Base-by-base conservation (phyloP, 2,113 vertebrate species). In the Empidonax alnorum region DNA sequence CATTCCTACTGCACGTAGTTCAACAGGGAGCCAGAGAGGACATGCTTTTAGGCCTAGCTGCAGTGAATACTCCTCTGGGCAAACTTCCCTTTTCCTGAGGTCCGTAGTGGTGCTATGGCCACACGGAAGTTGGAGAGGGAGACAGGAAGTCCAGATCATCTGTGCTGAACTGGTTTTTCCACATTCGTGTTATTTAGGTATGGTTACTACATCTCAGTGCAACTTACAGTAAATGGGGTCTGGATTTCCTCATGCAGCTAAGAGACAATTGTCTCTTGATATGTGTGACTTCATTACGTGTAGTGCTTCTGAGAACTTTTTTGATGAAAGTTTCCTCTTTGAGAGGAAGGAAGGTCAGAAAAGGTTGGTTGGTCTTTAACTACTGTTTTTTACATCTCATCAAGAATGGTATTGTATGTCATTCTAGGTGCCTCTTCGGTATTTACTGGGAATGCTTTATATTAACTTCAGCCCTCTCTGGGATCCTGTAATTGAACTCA, bases 401-500 rank as follows among this genome's bases (percentile, higher is more conserved):
- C 31, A 20, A 69, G 67, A 20, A 20, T 80, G 44, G 18, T 68
- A 23, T 90, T 50, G 8, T 77, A 8, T 96, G 41, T 94, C 58
- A 42, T 94, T 95, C 19, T 97, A 99, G 99, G 98, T 99, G 30
- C 99, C 99, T 31, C 98, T 99, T 90, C 98, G 99, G 9, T 99
- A 99, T 95, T 98, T 99, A 76, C 96, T 99, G 31, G 98, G 99
- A 61, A 99, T 99, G 99, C 97, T 99, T 42, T 99, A 99, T 75
- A 76, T 99, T 89, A 99, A 99, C 97, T 99, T 99, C 98, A 98
- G 94, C 75, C 98, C 98, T 15, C 98, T 99, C 66, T 99, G 99
- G 99, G 99, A 99, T 87, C 98, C 99, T 37, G 98, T 99, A 41
- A 98, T 98, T 87, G 99, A 99, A 25, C 98, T 99, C n/a, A 89